phyloP scores from a whole-genome alignment of 2,113 vertebrate species.

The Thomomys bottae region DNA sequence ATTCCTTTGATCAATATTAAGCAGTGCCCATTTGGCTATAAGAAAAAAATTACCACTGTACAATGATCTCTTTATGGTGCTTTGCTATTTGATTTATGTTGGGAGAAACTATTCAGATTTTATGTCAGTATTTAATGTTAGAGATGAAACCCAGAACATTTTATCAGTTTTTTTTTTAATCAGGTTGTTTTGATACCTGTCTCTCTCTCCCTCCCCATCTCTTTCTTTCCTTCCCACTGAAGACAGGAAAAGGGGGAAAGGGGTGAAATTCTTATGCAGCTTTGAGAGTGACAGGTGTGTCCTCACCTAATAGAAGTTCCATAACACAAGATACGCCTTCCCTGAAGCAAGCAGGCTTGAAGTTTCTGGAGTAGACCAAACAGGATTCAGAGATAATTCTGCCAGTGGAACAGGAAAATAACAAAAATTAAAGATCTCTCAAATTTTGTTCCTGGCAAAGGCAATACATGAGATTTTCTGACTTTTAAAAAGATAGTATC shows the following conservation, averaged over 20 bases:
- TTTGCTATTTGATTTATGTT: constrained; percentile 15
- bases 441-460: constrained; percentile 54
- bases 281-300: background rate
- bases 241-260: background rate
- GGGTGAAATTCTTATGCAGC: background rate
- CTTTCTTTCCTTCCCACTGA: too few relatives aligned
- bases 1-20: constrained; percentile 11
- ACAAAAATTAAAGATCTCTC: constrained; percentile 12
- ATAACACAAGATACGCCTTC: background rate
- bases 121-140: constrained; percentile 12
- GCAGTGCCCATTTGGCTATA: background rate
- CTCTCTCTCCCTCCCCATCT: background rate
- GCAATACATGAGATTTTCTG: constrained; percentile 51
- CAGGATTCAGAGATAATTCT: background rate
- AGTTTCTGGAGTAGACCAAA: constrained; percentile 11
- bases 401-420: constrained; percentile 44
- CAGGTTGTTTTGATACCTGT: background rate
- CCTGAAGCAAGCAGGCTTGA: background rate
- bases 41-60: background rate
- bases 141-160: background rate
- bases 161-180: background rate
- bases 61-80: background rate
- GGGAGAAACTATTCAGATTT: background rate
- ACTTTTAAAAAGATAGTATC: constrained; percentile 47
- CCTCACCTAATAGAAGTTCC: background rate